phyloP scores from a whole-genome alignment of 2,113 vertebrate species.

The Notarius lentiginosus region DNA sequence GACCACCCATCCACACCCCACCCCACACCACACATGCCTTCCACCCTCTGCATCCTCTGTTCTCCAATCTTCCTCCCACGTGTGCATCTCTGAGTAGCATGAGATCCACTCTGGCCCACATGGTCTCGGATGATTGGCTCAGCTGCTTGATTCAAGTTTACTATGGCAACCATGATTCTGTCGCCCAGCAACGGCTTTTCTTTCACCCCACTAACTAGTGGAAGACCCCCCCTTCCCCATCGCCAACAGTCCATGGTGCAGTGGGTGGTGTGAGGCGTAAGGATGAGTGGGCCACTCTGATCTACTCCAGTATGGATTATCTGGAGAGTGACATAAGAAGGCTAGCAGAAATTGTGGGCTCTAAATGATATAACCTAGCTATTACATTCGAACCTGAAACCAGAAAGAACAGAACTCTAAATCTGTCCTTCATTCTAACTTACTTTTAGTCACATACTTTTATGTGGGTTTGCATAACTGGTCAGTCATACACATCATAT shows the following conservation, averaged over 20 bases:
- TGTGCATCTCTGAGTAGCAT: slow-evolving; percentile 48
- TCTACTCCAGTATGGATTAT: neutral
- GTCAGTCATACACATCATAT: too few relatives aligned
- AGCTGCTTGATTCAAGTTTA: slow-evolving; percentile 57
- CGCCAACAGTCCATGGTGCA: slow-evolving; percentile 38
- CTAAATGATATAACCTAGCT: neutral
- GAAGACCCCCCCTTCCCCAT: slow-evolving; percentile 46
- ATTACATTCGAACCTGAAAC: neutral
- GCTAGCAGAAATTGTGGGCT: neutral
- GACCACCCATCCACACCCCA: neutral
- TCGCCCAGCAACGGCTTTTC: slow-evolving; percentile 55
- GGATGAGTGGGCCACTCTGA: slow-evolving; percentile 20
- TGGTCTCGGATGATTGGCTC: slow-evolving; percentile 56
- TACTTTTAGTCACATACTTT: neutral
- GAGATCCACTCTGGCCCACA: slow-evolving; percentile 54
- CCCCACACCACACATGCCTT: slow-evolving; percentile 1
- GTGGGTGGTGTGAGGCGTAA: slow-evolving; percentile 20
- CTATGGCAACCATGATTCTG: slow-evolving; percentile 56
- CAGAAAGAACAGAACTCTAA: neutral
- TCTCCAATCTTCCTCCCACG: slow-evolving; percentile 45
- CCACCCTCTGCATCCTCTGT: slow-evolving; percentile 38
- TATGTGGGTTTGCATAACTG: neutral
- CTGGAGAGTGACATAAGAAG: slow-evolving; percentile 10
- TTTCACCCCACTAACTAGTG: slow-evolving; percentile 53
- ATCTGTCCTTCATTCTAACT: neutral